Evolutionary conservation across 2,797 vertebrate species (phyloP).

Genomic region (Aldrovandia affinis): DNA sequence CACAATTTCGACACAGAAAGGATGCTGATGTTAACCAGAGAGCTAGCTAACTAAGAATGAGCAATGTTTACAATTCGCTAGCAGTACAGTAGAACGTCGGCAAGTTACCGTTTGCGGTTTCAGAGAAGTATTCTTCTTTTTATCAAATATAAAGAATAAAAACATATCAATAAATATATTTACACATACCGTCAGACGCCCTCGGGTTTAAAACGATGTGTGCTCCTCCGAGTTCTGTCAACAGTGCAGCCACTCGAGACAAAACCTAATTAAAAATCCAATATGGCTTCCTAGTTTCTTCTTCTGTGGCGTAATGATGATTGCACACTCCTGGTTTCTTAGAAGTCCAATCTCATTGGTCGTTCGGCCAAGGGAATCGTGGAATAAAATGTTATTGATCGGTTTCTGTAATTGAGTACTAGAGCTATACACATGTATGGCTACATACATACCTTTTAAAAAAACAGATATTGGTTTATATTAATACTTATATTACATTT

Average conservation of each 20-base stretch:
- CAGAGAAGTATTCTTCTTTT: neutral
- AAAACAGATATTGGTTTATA: neutral
- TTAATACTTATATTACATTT: neutral
- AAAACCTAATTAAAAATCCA: neutral
- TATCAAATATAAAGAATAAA: neutral
- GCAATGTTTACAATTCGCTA: neutral
- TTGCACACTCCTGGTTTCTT: neutral
- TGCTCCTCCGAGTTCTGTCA: neutral
- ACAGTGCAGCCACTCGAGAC: neutral
- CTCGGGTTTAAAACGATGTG: neutral
- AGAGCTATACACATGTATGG: neutral
- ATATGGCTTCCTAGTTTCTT: slow-evolving; percentile 9
- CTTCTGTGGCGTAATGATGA: neutral
- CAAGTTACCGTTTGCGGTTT: neutral
- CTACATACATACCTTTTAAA: neutral
- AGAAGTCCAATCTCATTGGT: neutral
- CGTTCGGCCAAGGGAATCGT: neutral
- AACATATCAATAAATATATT: neutral
- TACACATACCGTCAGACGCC: neutral
- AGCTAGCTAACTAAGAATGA: neutral
- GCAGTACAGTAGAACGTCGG: neutral
- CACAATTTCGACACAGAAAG: neutral
- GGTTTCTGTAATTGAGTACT: too few species aligned
- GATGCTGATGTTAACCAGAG: neutral
- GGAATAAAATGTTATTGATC: neutral